phyloP scores from a whole-genome alignment of 2,113 vertebrate species.

The Psittacula cyanocephala region DNA sequence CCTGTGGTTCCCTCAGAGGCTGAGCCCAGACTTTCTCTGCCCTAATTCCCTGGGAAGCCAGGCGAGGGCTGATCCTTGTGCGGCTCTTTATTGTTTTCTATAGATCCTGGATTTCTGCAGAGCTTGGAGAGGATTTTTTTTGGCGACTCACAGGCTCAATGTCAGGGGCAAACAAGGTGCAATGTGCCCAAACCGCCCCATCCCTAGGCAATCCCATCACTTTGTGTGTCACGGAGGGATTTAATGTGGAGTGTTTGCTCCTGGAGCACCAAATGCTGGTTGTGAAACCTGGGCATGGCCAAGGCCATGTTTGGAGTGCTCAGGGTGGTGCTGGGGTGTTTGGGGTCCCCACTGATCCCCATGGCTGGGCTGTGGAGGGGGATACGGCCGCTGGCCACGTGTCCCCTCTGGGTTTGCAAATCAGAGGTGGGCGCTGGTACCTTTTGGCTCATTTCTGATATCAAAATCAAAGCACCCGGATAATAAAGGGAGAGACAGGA shows the following conservation, averaged over 20 bases:
- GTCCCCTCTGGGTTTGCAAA: not conserved
- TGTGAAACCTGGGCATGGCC: accelerated
- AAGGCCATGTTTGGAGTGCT: not conserved
- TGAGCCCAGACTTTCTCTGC: not conserved
- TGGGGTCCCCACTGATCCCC: not conserved
- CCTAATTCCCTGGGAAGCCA: not conserved
- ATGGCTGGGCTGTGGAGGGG: accelerated
- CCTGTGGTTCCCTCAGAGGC: not conserved
- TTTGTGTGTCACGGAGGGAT: accelerated
- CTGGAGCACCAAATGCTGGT: accelerated
- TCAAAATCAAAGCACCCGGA: accelerated
- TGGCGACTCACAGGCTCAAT: accelerated
- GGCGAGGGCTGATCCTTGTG: not conserved
- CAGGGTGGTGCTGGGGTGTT: accelerated
- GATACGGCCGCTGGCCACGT: accelerated
- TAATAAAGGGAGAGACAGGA: accelerated
- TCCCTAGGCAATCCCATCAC: accelerated
- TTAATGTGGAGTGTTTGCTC: accelerated
- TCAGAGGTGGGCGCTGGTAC: accelerated
- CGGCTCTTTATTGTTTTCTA: not conserved
- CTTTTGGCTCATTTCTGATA: not conserved
- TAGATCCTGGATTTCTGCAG: accelerated
- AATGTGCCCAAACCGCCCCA: accelerated
- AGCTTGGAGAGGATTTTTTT: not conserved
- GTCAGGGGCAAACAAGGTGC: not conserved